Conservation (phyloP, 1,140 invertebrate genomes). For the Hermatobates lingyangjiaoensis region DNA sequence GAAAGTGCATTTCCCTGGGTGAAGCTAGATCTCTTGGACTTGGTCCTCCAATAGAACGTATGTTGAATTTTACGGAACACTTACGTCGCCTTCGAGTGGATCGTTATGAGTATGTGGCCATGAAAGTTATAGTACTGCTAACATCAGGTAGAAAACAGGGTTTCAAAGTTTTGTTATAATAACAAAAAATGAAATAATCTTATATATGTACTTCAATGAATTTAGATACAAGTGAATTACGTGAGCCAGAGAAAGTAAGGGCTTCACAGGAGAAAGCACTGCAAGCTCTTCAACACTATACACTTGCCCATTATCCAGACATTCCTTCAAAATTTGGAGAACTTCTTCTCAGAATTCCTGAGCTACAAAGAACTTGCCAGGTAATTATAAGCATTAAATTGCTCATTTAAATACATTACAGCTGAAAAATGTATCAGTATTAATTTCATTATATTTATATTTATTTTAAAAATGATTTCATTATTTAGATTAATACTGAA, state of each 20-base stretch:
- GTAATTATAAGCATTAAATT: too few relatives aligned
- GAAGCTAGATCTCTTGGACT: conserved; percentile 48
- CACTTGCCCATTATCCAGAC: conserved; percentile 74
- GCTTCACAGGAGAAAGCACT: conserved; percentile 85
- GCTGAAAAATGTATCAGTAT: too few relatives aligned
- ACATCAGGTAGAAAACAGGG: conserved; percentile 52
- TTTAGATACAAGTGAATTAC: conserved; percentile 70
- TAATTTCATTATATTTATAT: too few relatives aligned
- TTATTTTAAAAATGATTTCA: too few relatives aligned
- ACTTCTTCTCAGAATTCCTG: conserved; percentile 75
- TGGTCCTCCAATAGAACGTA: conserved; percentile 72
- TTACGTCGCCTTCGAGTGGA: conserved; percentile 76
- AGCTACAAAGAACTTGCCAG: conserved; percentile 84
- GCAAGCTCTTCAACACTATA: conserved; percentile 82
- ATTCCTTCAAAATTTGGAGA: conserved; percentile 89
- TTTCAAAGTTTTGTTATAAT: neutral
- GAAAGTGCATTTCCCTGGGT: conserved; percentile 54
- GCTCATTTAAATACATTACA: too few relatives aligned
- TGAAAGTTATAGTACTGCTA: conserved; percentile 86
- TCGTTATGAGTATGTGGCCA: conserved; percentile 87
- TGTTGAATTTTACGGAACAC: conserved; percentile 88
- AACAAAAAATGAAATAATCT: neutral
- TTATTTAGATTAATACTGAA: too few relatives aligned
- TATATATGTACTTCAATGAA: neutral
- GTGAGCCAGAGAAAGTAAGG: conserved; percentile 76